phyloP scores from a whole-genome alignment of 2,797 vertebrate species.

The Aplochiton taeniatus region DNA sequence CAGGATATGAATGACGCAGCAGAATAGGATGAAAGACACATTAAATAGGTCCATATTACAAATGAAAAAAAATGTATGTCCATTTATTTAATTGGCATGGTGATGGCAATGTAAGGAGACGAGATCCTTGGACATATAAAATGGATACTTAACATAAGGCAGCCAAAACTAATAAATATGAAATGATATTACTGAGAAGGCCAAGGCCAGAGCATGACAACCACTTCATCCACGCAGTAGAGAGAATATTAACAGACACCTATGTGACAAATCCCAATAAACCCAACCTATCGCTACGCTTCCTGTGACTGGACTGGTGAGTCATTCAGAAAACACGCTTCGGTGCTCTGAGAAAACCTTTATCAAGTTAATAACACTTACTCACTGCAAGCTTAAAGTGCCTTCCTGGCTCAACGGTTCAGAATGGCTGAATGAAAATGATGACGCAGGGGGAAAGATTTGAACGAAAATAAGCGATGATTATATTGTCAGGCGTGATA shows the following conservation, averaged over 20 bases:
- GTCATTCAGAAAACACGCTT: slow-evolving; percentile 20
- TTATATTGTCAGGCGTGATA: slow-evolving; percentile 5
- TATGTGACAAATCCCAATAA: slow-evolving; percentile 57
- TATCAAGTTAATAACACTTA: slow-evolving; percentile 1
- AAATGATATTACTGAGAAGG: not conserved
- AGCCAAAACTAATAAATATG: not conserved
- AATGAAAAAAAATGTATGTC: no score
- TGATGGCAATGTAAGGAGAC: not conserved
- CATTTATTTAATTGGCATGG: no score
- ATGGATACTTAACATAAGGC: slow-evolving; percentile 4
- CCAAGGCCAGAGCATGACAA: not conserved
- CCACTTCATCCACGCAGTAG: not conserved
- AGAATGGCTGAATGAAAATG: slow-evolving; percentile 3
- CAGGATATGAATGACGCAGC: no score
- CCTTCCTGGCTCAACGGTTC: not conserved
- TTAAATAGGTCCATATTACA: no score
- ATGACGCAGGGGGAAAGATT: not conserved
- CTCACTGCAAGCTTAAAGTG: not conserved
- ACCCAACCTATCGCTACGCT: slow-evolving; percentile 14
- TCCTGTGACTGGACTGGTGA: slow-evolving; percentile 35
- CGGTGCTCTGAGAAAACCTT: slow-evolving; percentile 30
- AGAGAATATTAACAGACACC: slow-evolving; percentile 45
- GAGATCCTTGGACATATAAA: not conserved
- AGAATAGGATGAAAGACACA: no score
- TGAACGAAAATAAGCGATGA: not conserved